A percentile compares a stretch with the other conserved stretches of the same genome.
Conservation (phyloP, 2,113 vertebrate genomes). For the Psilopsiagon aurifrons region DNA sequence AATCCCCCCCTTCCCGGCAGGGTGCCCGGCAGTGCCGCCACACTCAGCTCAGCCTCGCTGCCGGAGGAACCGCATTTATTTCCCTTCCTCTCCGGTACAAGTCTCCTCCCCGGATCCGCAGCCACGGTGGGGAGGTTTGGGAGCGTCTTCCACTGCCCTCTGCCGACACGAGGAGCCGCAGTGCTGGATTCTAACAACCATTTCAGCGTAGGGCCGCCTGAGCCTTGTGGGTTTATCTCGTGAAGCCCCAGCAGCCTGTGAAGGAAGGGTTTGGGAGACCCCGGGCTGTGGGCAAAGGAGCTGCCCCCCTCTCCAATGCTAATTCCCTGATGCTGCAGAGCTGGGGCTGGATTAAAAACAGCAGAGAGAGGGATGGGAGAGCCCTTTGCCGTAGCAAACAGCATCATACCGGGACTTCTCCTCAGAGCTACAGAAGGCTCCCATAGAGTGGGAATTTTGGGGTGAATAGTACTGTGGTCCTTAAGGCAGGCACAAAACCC, state of each 20-base stretch:
- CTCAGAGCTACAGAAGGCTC: background rate
- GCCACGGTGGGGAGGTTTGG: background rate
- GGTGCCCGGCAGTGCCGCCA: background rate
- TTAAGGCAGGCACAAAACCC: background rate
- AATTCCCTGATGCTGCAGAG: background rate
- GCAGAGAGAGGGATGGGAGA: background rate
- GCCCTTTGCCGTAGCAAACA: background rate
- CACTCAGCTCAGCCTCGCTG: background rate
- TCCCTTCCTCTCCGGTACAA: constrained; percentile 47
- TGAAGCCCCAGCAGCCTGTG: background rate
- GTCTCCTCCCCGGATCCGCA: constrained; percentile 59
- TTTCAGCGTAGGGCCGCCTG: background rate
- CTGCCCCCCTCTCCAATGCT: background rate
- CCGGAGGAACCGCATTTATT: constrained; percentile 32
- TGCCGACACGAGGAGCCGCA: background rate
- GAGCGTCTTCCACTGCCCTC: constrained; percentile 63
- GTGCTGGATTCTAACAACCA: background rate
- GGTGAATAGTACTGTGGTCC: background rate
- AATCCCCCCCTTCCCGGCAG: background rate
- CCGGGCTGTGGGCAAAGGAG: rapidly evolving
- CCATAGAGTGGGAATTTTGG: rapidly evolving
- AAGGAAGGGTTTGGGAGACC: background rate
- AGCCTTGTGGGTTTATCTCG: background rate
- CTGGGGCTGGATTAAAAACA: background rate
- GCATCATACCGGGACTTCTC: rapidly evolving